These are phyloP conservation scores for Zygogramma bicolorata DNA, from an alignment of 2,888 invertebrate species.

Conservation along the genomic window DNA sequence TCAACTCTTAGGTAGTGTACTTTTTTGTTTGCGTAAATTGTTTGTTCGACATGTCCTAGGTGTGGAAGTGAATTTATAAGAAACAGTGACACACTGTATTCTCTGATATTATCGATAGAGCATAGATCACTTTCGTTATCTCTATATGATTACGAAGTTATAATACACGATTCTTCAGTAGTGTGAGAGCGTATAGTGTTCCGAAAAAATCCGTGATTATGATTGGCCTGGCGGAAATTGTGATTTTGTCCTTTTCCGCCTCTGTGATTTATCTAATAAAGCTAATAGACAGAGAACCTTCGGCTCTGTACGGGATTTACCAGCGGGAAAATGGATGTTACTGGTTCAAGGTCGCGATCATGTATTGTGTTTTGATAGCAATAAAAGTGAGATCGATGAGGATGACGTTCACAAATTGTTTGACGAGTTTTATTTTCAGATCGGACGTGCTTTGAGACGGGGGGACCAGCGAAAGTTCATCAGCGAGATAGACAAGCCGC, in stretches of 20 bases:
- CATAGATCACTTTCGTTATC: not conserved
- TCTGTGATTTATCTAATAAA: constrained; percentile 29
- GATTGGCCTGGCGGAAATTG: constrained; percentile 28
- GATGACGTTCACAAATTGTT: constrained; percentile 32
- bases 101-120: too few species aligned
- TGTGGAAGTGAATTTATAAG: too few species aligned
- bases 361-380: constrained; percentile 66
- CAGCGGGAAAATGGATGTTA: constrained; percentile 68
- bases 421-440: constrained; percentile 27
- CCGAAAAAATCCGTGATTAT: constrained; percentile 18
- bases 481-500: constrained; percentile 69
- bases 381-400: constrained; percentile 66
- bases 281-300: constrained; percentile 45
- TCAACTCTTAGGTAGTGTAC: too few species aligned
- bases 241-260: constrained; percentile 28
- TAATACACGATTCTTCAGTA: not conserved
- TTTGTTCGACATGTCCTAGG: too few species aligned
- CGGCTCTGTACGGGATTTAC: constrained; percentile 67
- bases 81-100: too few species aligned
- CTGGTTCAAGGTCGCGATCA: constrained; percentile 68
- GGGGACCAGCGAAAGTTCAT: constrained; percentile 57
- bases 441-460: constrained; percentile 41
- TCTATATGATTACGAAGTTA: not conserved
- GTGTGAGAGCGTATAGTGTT: not conserved
- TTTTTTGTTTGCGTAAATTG: too few species aligned